Base-by-base conservation (phyloP, 2,113 vertebrate genomes). In the Cyprinus carpio region DNA sequence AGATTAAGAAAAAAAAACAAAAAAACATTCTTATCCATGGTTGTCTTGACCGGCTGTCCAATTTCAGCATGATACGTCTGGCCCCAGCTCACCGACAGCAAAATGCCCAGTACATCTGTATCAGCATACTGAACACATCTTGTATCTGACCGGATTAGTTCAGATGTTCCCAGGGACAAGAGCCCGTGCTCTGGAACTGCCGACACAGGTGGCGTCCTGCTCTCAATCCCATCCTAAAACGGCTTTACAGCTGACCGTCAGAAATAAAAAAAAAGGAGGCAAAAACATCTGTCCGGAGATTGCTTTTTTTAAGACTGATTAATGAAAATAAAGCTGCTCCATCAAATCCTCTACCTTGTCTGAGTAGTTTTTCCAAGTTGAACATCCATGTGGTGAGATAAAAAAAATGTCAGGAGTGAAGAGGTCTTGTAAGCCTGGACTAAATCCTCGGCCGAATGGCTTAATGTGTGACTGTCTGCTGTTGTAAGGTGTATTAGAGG, bases 221-320 rank as follows among this genome's bases (percentile, higher is more conserved):
- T 92, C 90, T 88, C 89, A 92, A 92, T 92, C 92, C 83, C 60
- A 54, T 69, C 87, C 84, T 82, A 81, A 74, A 75, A 86, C 85
- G 79, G 88, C 87, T 91, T 86, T 91, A 16, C 92, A 88, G 88
- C 91, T 89, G 90, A 86, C 46, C 76, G 78, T 62, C 75, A 71
- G 11, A 76, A 74, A 23, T 10, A 83, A 64, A 88, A 87, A 81
- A 75, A 84, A 43, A 84, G 69, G 75, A 85, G 84, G 82, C 89
- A 87, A 80, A 92, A 93, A 89, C 92, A 93, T 93, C 92, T 93
- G 92, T 90, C 89, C 81, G 12, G 82, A 92, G 89, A 91, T 92
- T 91, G 90, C 88, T 83, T 91, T 92, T 34, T 93, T 82, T 89
- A 87, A 90, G 86, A 91, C 88, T 92, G 90, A 92, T 92, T 91